A percentile compares a stretch with the other conserved stretches of the same genome.
Conservation (phyloP, 2,888 invertebrate genomes). For the Pteria penguin region DNA sequence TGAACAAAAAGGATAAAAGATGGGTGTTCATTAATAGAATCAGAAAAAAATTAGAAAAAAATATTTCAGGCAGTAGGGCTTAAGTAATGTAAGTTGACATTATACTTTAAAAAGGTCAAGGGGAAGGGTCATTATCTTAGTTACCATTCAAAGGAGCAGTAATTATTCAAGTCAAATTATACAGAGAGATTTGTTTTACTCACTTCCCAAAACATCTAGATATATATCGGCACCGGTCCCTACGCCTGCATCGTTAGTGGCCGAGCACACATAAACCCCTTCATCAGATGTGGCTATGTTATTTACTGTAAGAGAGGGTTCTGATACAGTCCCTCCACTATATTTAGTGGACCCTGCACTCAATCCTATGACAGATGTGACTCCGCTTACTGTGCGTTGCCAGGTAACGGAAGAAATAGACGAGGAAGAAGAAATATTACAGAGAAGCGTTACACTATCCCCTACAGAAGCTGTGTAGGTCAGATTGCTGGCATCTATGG, state of each 20-base stretch:
- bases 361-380: neutral
- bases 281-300: conserved; percentile 18
- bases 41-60: too few species aligned
- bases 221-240: conserved; percentile 28
- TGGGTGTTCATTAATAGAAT: too few species aligned
- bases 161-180: too few species aligned
- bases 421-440: conserved; percentile 14
- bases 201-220: conserved; percentile 34
- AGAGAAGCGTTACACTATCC: conserved; percentile 6
- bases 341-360: conserved; percentile 10
- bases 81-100: too few species aligned
- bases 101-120: too few species aligned
- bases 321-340: conserved; percentile 26
- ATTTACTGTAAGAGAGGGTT: conserved; percentile 22
- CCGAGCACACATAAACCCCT: conserved; percentile 31
- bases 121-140: too few species aligned
- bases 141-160: too few species aligned
- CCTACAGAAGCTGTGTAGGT: conserved; percentile 16
- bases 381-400: neutral
- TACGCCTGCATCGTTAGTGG: conserved; percentile 39
- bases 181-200: conserved; percentile 9
- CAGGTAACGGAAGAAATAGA: neutral
- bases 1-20: too few species aligned
- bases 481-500: conserved; percentile 1
- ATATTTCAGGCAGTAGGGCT: too few species aligned